phyloP scores from a whole-genome alignment of 2,797 vertebrate species.

The Rhinella marina region DNA sequence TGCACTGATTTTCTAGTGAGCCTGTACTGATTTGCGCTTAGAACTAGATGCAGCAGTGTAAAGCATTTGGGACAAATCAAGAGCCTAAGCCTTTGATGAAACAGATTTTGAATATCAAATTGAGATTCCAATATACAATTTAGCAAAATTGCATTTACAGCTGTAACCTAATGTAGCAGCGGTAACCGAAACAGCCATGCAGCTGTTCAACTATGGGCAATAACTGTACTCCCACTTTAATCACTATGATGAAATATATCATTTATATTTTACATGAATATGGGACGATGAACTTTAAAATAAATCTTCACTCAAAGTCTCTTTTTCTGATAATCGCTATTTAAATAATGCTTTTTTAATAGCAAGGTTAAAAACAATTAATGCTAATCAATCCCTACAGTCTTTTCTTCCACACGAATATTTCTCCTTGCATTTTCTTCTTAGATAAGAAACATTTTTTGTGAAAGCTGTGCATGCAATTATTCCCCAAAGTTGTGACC shows the following conservation, averaged over 20 bases:
- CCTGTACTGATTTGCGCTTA: too few species aligned
- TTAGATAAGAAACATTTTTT: conserved; percentile 7
- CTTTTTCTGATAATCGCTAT: not conserved
- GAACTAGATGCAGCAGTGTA: too few species aligned
- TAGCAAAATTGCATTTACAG: too few species aligned
- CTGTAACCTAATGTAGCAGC: too few species aligned
- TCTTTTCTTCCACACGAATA: not conserved
- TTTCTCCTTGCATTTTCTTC: not conserved
- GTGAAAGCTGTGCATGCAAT: conserved; percentile 51
- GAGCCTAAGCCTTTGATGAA: too few species aligned
- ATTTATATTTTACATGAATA: not conserved
- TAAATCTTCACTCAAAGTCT: not conserved
- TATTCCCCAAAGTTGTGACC: conserved; percentile 48
- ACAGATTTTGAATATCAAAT: too few species aligned
- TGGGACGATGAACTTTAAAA: not conserved
- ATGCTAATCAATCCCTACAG: conserved; percentile 8
- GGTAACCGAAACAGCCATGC: too few species aligned
- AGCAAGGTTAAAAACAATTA: not conserved
- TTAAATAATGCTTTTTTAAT: not conserved
- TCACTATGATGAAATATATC: not conserved
- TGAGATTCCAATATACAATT: too few species aligned
- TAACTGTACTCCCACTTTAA: not conserved
- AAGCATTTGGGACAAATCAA: too few species aligned
- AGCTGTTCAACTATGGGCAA: too few species aligned
- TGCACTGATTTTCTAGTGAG: too few species aligned